Percentiles rank a stretch among this genome's conserved stretches.
Evolutionary conservation across 1,140 invertebrate species (phyloP).

Genomic region (Drosophila rufa): DNA sequence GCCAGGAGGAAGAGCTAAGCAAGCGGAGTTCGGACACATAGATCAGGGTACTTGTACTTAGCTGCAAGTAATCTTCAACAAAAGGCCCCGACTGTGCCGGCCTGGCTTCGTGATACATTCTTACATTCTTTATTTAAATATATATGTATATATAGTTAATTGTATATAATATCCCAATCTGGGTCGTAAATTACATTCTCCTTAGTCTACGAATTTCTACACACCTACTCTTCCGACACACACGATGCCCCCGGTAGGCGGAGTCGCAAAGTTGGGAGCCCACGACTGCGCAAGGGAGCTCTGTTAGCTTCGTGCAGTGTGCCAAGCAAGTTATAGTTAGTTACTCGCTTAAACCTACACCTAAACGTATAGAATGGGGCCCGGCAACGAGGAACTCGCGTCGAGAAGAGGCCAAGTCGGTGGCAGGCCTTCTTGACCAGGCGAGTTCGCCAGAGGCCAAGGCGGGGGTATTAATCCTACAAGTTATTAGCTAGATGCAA

Average conservation of each 20-base stretch:
- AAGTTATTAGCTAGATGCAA: constrained; percentile 22
- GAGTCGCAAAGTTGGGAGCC: background rate
- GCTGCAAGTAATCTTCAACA: too few relatives aligned
- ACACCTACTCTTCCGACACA: constrained; percentile 1
- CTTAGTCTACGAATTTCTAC: constrained; percentile 31
- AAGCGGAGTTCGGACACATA: too few relatives aligned
- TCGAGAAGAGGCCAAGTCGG: constrained; percentile 6
- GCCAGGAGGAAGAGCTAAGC: too few relatives aligned
- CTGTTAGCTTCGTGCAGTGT: background rate
- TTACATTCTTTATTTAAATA: constrained; percentile 43
- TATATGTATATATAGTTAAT: constrained; percentile 43
- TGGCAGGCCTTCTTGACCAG: constrained; percentile 1
- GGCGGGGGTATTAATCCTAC: constrained; percentile 20
- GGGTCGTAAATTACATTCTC: constrained; percentile 23
- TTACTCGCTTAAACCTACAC: constrained; percentile 13
- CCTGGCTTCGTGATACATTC: background rate
- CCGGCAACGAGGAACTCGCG: constrained; percentile 10
- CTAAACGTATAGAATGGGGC: constrained; percentile 14
- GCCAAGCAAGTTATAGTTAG: background rate
- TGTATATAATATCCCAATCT: constrained; percentile 50
- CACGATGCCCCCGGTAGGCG: background rate
- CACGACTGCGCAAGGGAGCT: background rate
- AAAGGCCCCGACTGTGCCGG: background rate
- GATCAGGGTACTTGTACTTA: too few relatives aligned
- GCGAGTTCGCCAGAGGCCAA: constrained; percentile 12